These are phyloP conservation scores for Drosophila merina DNA, from an alignment of 2,888 invertebrate species.

Conservation along the genomic window DNA sequence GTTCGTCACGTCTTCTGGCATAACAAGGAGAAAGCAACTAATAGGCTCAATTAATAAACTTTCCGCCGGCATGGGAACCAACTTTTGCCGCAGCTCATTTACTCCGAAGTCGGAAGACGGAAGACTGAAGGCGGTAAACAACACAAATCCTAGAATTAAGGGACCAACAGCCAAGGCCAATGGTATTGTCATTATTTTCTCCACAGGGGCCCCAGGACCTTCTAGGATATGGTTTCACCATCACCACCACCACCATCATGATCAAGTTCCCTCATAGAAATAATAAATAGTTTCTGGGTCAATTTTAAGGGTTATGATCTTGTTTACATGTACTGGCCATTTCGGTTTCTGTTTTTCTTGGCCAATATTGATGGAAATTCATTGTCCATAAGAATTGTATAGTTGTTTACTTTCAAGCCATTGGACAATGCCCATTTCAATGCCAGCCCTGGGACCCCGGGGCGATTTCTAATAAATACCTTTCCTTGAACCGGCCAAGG, in stretches of 20 bases:
- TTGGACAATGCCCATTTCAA: conserved; percentile 35
- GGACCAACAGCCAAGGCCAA: conserved; percentile 32
- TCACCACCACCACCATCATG: not conserved
- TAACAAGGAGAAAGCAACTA: conserved; percentile 50
- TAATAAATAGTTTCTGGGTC: conserved; percentile 24
- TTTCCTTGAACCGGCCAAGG: conserved; percentile 26
- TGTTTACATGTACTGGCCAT: conserved; percentile 19
- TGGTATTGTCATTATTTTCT: conserved; percentile 52
- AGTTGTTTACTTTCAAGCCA: conserved; percentile 40
- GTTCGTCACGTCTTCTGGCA: conserved; percentile 34
- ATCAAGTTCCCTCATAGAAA: conserved; percentile 1
- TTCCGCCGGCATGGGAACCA: conserved; percentile 35
- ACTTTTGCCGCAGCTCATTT: conserved; percentile 60
- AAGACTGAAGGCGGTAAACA: conserved; percentile 15
- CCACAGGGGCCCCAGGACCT: conserved; percentile 13
- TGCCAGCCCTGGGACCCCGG: conserved; percentile 25
- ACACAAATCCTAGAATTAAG: conserved; percentile 16
- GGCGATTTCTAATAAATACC: conserved; percentile 54
- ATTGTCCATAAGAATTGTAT: conserved; percentile 13
- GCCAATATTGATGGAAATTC: not conserved
- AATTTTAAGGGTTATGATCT: conserved; percentile 20
- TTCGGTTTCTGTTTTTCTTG: conserved; percentile 1
- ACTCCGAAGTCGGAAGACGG: conserved; percentile 30
- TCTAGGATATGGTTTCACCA: conserved; percentile 10
- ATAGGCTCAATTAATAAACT: conserved; percentile 72